Base-by-base conservation (phyloP, 2,888 invertebrate species). In the Nowickia ferox region DNA sequence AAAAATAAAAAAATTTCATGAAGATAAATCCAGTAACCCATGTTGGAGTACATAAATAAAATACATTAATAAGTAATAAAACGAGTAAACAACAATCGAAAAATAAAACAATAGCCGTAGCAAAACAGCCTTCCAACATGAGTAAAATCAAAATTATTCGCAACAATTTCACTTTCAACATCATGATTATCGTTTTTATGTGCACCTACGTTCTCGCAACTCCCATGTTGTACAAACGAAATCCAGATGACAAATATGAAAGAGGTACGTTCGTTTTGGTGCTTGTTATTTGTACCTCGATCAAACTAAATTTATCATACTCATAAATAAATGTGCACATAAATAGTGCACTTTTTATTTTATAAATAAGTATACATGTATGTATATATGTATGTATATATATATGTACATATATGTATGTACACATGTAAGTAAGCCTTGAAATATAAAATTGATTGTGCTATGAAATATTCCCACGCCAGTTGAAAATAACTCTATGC, bases 211-310 rank as follows among this genome's bases (percentile, higher is more conserved):
- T 88, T 57, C 74, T 87, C 38, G 89, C 90, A 8, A 82, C 89
- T 38, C 92, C 94, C 40, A 94, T 94, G 89, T 89, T 94, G 87
- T 94, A 94, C 87, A 93, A 94, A 87, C 93, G 92, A 86, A 94
- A 94, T 88, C 93, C 93, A 42, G 93, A 93, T 87, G 93, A 93
- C 86, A 93, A 93, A 89, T 91, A 93, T 72, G 94, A 94, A 90
- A 93, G 94, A 90, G 94, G 94, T 94, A 57, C 13, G 72, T 81
- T 38, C 10, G 15, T 30, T 38, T 42, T 53, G 57, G 63, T 55
- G 55, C 44, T 1, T 44, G 15, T 57, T 57, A 1, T 22, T 11
- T 4, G 30, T 30, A 6, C 11, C 51, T 65, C 53, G 17, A 40
- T 76, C 48, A 30, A 30, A 30, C 4, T 30, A 30, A 30, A 30